Evolutionary conservation across 2,888 invertebrate genomes (phyloP), one percentile per base, ranked within the genome.

Genomic region (Hemaris fuciformis): DNA sequence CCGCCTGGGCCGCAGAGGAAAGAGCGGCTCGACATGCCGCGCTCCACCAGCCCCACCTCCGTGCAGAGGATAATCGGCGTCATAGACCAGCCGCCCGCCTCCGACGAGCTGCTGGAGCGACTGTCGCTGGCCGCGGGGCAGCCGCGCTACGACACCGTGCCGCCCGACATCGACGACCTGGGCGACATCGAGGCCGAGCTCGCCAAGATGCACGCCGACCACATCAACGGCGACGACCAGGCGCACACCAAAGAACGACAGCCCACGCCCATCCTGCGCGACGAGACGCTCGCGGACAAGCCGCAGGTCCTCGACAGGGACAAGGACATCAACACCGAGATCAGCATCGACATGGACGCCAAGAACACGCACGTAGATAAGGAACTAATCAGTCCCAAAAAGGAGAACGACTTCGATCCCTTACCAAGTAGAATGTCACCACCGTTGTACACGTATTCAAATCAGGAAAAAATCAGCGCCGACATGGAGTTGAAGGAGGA

Each of bases 371-470:
- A 41, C 10, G 23, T 31, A 34, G 23, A 60, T 7, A 59, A 62
- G 25, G 63, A 64, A 34, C 59, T 59, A 42, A 42, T 64, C 64
- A 48, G 61, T 62, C 53, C 64, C 63, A 81, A 80, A 66, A 84
- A 80, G 60, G 83, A 83, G 59, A 87, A 85, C 27, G 94, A 91
- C 69, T 91, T 89, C 72, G 95, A 95, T 76, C 95, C 95, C n/a
- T 93, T 95, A 58, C 95, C 96, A 15, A 94, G 96, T 68, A 92
- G 96, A 66, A 94, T 95, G 62, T 95, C 95, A 15, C 96, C 96
- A 3, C 96, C 96, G 4, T 88, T 96, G 18, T 96, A 96, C 79
- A 96, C 96, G 0, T 96, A 96, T 80, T 96, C 96, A 10, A 96
- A 96, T 80, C 95, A 94, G 59, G 96, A 95, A 76, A 94, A 95